These are phyloP conservation scores for Corticium candelabrum DNA, from an alignment of 37 sponge, comb jelly and placozoan genomes.

Conservation along the genomic window DNA sequence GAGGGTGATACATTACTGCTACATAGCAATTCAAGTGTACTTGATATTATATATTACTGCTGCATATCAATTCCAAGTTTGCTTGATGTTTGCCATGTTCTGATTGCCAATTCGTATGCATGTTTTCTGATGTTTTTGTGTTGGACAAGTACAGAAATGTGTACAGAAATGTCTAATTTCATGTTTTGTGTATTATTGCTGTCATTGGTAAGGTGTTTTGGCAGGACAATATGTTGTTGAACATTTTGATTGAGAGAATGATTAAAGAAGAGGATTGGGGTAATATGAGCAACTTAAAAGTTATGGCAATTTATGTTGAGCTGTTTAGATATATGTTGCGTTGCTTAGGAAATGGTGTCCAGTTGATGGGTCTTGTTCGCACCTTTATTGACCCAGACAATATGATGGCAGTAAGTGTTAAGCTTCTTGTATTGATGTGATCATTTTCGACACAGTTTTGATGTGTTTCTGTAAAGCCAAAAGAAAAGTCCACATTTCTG, in stretches of 20 bases:
- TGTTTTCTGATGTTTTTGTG: too few species aligned
- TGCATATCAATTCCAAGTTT: too few species aligned
- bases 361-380: slow-evolving; percentile 69
- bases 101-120: too few species aligned
- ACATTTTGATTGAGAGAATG: not conserved
- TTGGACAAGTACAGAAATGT: too few species aligned
- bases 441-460: too few species aligned
- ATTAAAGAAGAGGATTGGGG: not conserved
- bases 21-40: too few species aligned
- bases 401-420: slow-evolving; percentile 35
- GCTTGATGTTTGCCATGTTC: too few species aligned
- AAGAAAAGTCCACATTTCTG: slow-evolving; percentile 77
- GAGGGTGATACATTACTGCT: too few species aligned
- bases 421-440: slow-evolving; percentile 26
- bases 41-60: too few species aligned
- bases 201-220: too few species aligned
- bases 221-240: not conserved
- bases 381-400: slow-evolving; percentile 83
- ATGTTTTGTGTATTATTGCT: too few species aligned
- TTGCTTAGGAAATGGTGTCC: slow-evolving; percentile 69
- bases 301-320: not conserved
- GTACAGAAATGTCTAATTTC: too few species aligned
- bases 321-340: not conserved
- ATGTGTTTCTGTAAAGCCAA: slow-evolving; percentile 6
- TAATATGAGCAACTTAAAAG: not conserved